Evolutionary conservation across 2,888 invertebrate genomes (phyloP).

Genomic region (Litoditis marina): DNA sequence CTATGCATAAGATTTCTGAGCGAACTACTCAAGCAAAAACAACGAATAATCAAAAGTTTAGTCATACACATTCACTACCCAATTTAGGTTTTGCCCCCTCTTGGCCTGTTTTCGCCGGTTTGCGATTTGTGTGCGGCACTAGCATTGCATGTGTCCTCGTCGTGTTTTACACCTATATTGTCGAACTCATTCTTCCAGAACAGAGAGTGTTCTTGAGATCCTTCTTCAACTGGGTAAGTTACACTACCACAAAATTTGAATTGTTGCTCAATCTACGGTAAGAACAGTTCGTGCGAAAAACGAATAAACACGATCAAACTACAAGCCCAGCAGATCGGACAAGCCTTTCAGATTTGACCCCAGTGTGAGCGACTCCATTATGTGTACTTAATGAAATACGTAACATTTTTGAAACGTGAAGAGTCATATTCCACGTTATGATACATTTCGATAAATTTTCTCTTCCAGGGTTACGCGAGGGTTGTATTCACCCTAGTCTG

Average conservation of each 20-base stretch:
- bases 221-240: conserved; percentile 42
- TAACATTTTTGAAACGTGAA: too few species aligned
- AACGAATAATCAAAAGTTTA: too few species aligned
- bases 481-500: conserved; percentile 41
- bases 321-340: too few species aligned
- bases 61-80: too few species aligned
- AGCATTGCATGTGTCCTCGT: conserved; percentile 38
- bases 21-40: too few species aligned
- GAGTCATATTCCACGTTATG: too few species aligned
- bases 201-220: conserved; percentile 40
- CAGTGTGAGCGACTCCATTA: too few species aligned
- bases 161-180: conserved; percentile 41
- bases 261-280: not conserved
- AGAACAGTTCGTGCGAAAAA: too few species aligned
- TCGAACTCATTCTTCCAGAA: conserved; percentile 37
- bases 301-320: too few species aligned
- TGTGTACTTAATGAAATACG: too few species aligned
- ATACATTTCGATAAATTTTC: conserved; percentile 6
- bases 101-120: conserved; percentile 34
- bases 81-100: conserved; percentile 33
- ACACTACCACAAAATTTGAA: not conserved
- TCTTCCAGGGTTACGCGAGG: conserved; percentile 42
- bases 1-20: too few species aligned
- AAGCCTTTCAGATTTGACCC: not conserved
- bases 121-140: conserved; percentile 36